Percentiles rank a stretch among this genome's conserved stretches.
These are phyloP conservation scores for Mya arenaria DNA, from an alignment of 1,140 invertebrate species.

Conservation along the genomic window DNA sequence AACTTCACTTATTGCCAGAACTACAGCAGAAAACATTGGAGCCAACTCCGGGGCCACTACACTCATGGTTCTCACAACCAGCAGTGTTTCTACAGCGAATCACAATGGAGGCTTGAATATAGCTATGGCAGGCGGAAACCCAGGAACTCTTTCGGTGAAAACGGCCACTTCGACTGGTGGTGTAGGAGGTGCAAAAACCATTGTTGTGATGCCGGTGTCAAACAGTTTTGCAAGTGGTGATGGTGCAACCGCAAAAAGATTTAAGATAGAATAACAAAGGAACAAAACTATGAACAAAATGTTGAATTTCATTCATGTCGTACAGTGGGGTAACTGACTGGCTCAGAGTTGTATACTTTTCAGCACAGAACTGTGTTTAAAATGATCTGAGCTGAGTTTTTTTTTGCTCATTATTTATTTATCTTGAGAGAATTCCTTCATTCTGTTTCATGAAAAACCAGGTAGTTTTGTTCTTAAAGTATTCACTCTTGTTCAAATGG, in stretches of 20 bases:
- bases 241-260: constrained; percentile 66
- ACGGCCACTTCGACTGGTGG: constrained; percentile 61
- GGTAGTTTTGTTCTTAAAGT: constrained; percentile 3
- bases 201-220: constrained; percentile 78
- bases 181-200: constrained; percentile 72
- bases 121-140: constrained; percentile 63
- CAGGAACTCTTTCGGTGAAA: constrained; percentile 69
- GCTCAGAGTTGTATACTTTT: too few species aligned
- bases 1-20: constrained; percentile 42
- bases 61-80: constrained; percentile 70
- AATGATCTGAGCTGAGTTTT: too few species aligned
- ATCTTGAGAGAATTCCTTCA: neutral
- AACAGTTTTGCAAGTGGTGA: constrained; percentile 68
- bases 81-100: constrained; percentile 46
- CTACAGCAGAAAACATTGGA: constrained; percentile 58
- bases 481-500: neutral
- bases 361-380: too few species aligned
- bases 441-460: neutral
- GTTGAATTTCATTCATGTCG: too few species aligned
- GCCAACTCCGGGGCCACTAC: constrained; percentile 59
- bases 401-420: too few species aligned
- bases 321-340: too few species aligned
- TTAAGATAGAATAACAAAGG: constrained; percentile 74
- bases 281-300: too few species aligned
- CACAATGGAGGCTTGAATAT: constrained; percentile 52